phyloP scores from a whole-genome alignment of 2,113 vertebrate species.

The Solenodon paradoxus region DNA sequence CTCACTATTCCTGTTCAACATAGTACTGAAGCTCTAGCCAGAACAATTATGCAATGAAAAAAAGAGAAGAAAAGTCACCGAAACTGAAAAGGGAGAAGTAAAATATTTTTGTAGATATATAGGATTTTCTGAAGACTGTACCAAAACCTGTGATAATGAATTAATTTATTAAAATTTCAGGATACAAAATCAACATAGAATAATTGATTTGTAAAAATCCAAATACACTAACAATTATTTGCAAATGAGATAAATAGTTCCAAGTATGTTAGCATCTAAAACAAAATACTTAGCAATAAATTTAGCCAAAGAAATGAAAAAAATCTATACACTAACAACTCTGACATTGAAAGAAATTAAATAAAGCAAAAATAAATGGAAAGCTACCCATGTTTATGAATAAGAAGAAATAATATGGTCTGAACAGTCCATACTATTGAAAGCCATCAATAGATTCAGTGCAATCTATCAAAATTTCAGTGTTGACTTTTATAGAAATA shows the following conservation, averaged over 20 bases:
- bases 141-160: neutral
- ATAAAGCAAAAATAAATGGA: neutral
- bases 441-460: neutral
- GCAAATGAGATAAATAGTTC: neutral
- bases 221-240: neutral
- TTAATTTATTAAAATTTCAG: neutral
- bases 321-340: neutral
- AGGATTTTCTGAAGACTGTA: neutral
- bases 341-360: neutral
- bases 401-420: neutral
- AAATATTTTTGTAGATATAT: neutral
- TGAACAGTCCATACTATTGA: neutral
- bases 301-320: neutral
- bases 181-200: neutral
- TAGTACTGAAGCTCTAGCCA: neutral
- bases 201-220: neutral
- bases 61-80: neutral
- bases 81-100: neutral
- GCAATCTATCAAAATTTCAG: neutral
- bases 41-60: neutral
- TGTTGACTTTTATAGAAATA: neutral
- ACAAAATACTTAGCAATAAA: too few species aligned
- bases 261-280: too few species aligned
- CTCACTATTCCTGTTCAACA: neutral
- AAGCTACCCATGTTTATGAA: too few species aligned